Conservation (phyloP, 37 sponge, comb jelly and placozoan species). For the Chondrilla cf. caribensis region DNA sequence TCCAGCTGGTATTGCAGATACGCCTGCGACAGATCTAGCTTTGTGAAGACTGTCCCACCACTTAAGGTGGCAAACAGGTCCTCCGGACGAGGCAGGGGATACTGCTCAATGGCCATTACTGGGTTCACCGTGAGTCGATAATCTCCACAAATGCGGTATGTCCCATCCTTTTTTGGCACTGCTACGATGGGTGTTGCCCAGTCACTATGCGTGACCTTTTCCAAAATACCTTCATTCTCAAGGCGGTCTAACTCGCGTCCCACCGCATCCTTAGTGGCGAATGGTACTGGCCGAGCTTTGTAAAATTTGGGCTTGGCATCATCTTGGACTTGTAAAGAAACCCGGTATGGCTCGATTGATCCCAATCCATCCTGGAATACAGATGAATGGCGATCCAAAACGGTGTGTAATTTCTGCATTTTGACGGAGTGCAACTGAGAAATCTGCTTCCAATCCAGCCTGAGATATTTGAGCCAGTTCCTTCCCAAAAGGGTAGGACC, state of each 20-base stretch:
- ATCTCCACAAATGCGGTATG: not conserved
- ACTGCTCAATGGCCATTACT: not conserved
- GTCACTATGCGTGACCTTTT: not conserved
- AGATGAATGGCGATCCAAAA: not conserved
- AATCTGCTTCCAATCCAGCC: constrained; percentile 30
- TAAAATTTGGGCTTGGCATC: not conserved
- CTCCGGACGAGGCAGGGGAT: not conserved
- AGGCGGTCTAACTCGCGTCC: not conserved
- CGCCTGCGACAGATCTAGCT: not conserved
- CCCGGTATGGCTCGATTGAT: not conserved
- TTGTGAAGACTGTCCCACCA: not conserved
- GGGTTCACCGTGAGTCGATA: not conserved
- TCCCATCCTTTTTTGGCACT: not conserved
- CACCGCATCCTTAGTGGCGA: not conserved
- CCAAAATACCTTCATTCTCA: not conserved
- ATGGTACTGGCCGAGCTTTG: not conserved
- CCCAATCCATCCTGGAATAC: not conserved
- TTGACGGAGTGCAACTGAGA: no score
- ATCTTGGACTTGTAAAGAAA: not conserved
- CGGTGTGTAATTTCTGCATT: not conserved
- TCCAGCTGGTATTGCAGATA: not conserved
- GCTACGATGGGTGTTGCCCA: not conserved
- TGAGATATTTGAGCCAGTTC: constrained; percentile 4
- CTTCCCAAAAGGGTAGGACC: constrained; percentile 21
- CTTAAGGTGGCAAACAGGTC: not conserved